Evolutionary conservation across 2,797 vertebrate species (phyloP).

Genomic region (Orientallactaga sibirica): DNA sequence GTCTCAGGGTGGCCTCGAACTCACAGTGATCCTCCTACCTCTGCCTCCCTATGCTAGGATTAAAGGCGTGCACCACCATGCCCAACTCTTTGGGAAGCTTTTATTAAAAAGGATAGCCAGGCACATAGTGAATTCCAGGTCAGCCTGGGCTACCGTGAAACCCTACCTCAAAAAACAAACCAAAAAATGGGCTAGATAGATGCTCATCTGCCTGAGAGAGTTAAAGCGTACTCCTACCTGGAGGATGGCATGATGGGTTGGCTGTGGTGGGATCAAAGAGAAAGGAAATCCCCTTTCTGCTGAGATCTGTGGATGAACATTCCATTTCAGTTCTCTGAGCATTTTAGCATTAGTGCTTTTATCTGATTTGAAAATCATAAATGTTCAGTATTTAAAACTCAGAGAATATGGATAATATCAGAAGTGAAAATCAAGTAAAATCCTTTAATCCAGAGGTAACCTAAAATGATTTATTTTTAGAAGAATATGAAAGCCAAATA

Average conservation of each 20-base stretch:
- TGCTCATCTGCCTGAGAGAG: slow-evolving; percentile 25
- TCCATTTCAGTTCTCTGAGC: slow-evolving; percentile 15
- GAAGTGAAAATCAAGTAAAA: slow-evolving; percentile 50
- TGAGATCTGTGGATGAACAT: background rate
- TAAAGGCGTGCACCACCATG: no score
- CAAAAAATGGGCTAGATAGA: background rate
- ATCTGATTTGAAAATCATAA: slow-evolving; percentile 38
- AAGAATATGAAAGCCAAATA: no score
- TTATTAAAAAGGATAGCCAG: background rate
- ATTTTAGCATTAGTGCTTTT: background rate
- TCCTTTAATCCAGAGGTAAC: background rate
- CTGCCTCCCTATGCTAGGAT: no score
- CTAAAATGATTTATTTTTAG: background rate
- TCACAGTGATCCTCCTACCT: no score
- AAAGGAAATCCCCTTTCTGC: background rate
- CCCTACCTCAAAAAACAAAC: no score
- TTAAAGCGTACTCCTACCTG: background rate
- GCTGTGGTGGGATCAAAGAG: background rate
- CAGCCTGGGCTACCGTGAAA: no score
- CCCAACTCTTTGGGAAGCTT: background rate
- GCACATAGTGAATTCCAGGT: no score
- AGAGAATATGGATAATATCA: background rate
- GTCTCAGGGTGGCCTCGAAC: no score
- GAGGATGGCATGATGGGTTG: background rate
- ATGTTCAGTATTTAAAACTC: slow-evolving; percentile 53